Conservation (phyloP, 1,140 invertebrate species). For the Cotesia glomerata region DNA sequence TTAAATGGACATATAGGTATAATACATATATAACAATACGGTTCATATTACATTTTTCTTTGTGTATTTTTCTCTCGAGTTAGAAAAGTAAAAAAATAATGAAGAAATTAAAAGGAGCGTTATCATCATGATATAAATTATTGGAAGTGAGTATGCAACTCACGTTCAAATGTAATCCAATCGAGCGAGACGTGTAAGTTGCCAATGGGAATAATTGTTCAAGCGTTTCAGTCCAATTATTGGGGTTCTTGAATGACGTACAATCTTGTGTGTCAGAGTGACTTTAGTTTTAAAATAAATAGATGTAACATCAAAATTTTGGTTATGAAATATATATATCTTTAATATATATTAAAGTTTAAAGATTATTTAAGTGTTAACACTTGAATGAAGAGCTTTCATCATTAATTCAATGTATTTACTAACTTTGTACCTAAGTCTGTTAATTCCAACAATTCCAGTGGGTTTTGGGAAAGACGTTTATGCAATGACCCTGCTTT, state of each 20-base stretch:
- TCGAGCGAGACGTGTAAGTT: conserved; percentile 31
- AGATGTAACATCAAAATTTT: no score
- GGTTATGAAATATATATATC: no score
- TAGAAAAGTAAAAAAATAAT: no score
- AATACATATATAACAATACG: no score
- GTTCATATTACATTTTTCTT: no score
- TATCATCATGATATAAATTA: background rate
- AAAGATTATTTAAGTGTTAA: no score
- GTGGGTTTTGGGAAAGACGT: conserved; percentile 31
- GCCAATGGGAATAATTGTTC: conserved; percentile 36
- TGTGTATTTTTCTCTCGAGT: no score
- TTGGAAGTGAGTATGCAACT: conserved; percentile 18
- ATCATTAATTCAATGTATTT: conserved; percentile 21
- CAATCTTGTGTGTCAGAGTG: background rate
- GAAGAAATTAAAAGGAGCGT: background rate
- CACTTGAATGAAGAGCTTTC: conserved; percentile 4
- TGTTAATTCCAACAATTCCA: conserved; percentile 33
- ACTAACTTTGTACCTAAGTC: conserved; percentile 24
- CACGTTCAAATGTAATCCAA: conserved; percentile 28
- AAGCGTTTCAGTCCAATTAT: conserved; percentile 28
- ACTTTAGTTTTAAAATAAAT: background rate
- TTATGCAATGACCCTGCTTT: conserved; percentile 35
- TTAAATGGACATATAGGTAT: no score
- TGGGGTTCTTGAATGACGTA: conserved; percentile 24
- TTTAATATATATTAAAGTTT: no score